A percentile compares a stretch with the other conserved stretches of the same genome.
These are phyloP conservation scores for Neogale vison DNA, from an alignment of 2,113 vertebrate species.

Conservation along the genomic window DNA sequence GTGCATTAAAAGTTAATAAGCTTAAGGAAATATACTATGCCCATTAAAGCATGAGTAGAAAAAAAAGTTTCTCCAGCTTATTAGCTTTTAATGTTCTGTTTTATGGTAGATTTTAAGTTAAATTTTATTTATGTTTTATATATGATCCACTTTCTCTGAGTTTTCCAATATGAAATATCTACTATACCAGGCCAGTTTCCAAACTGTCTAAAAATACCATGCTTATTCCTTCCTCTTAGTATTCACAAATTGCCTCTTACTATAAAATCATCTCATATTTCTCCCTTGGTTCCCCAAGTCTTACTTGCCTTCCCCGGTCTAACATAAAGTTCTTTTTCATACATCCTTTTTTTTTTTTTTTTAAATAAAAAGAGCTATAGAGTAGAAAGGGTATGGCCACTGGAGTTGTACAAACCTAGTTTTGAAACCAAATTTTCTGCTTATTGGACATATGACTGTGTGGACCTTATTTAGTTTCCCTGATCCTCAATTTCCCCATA, in stretches of 20 bases:
- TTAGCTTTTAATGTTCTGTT: neutral
- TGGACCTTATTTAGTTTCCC: neutral
- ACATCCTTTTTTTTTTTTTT: neutral
- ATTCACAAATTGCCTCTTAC: neutral
- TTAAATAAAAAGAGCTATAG: neutral
- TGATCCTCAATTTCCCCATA: neutral
- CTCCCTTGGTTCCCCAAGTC: neutral
- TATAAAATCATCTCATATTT: neutral
- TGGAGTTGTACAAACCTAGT: neutral
- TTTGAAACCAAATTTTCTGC: neutral
- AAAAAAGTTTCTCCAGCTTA: neutral
- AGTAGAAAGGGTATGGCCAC: neutral
- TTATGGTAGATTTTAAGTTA: neutral
- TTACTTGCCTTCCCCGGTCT: neutral
- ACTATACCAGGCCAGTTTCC: neutral
- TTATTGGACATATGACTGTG: neutral
- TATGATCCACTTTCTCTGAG: neutral
- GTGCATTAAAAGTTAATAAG: neutral
- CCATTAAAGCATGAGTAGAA: neutral
- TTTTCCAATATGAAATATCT: neutral
- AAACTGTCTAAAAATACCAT: neutral
- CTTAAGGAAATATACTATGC: neutral
- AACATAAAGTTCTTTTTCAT: neutral
- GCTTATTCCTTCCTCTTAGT: neutral
- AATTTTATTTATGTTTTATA: neutral